Evolutionary conservation across 2,797 vertebrate species (phyloP).

Genomic region (Botia almorhae): DNA sequence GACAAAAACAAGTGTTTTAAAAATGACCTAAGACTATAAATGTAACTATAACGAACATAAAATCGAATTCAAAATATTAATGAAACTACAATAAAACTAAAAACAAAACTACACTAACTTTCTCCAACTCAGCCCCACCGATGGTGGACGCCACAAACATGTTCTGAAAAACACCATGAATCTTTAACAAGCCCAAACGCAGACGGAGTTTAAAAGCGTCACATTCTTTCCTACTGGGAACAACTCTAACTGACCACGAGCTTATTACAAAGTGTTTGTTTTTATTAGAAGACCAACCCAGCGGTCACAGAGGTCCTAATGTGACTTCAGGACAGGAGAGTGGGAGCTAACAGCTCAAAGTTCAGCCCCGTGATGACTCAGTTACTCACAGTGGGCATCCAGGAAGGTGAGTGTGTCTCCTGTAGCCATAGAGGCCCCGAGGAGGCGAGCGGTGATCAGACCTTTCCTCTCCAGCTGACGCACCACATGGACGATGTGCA

Average conservation of each 20-base stretch:
- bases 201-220: slow-evolving; percentile 27
- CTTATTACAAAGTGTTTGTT: background rate
- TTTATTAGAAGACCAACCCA: slow-evolving; percentile 33
- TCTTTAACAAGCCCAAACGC: slow-evolving; percentile 41
- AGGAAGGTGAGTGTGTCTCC: slow-evolving; percentile 96
- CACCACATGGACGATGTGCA: slow-evolving; percentile 90
- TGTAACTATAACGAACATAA: no score
- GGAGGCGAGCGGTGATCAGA: slow-evolving; percentile 91
- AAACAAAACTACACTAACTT: background rate
- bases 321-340: slow-evolving; percentile 14
- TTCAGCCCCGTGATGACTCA: slow-evolving; percentile 27
- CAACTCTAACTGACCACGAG: slow-evolving; percentile 31
- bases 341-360: slow-evolving; percentile 42
- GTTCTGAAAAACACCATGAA: slow-evolving; percentile 31
- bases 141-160: slow-evolving; percentile 37
- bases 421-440: slow-evolving; percentile 91
- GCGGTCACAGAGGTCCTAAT: background rate
- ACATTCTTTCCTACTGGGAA: slow-evolving; percentile 27
- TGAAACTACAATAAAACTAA: background rate
- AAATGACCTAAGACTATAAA: no score
- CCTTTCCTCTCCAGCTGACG: slow-evolving; percentile 94
- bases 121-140: background rate
- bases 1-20: no score
- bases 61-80: background rate
- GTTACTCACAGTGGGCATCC: slow-evolving; percentile 95